phyloP scores from a whole-genome alignment of 2,113 vertebrate species.

The Poeciliopsis prolifica region DNA sequence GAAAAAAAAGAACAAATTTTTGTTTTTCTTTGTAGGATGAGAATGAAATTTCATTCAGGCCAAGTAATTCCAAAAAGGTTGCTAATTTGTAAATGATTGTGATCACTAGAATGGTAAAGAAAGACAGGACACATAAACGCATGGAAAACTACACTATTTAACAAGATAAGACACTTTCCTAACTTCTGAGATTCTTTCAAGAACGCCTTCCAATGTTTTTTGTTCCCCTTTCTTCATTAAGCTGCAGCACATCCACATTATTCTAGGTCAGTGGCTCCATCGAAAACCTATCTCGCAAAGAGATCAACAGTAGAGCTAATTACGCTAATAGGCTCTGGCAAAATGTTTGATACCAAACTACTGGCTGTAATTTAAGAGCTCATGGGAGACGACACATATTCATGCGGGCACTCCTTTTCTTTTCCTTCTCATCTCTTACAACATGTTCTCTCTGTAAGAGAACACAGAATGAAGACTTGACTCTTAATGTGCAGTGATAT shows the following conservation, averaged over 20 bases:
- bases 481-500: neutral
- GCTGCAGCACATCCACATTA: constrained; percentile 45
- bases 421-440: constrained; percentile 32
- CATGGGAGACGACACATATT: constrained; percentile 27
- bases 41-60: neutral
- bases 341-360: constrained; percentile 57
- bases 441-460: constrained; percentile 6
- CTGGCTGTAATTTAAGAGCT: constrained; percentile 35
- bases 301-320: constrained; percentile 57
- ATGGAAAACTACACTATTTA: neutral
- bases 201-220: constrained; percentile 32
- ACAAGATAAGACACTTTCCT: neutral
- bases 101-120: neutral
- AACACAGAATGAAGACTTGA: neutral
- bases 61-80: neutral
- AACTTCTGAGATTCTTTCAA: constrained; percentile 15
- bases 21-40: constrained; percentile 30
- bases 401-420: neutral
- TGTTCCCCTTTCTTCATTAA: constrained; percentile 37
- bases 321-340: constrained; percentile 60
- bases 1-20: no score
- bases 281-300: constrained; percentile 50
- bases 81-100: neutral
- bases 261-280: constrained; percentile 59
- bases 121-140: neutral